These are phyloP conservation scores for Antechinus flavipes DNA, from an alignment of 2,113 vertebrate species.

Conservation along the genomic window DNA sequence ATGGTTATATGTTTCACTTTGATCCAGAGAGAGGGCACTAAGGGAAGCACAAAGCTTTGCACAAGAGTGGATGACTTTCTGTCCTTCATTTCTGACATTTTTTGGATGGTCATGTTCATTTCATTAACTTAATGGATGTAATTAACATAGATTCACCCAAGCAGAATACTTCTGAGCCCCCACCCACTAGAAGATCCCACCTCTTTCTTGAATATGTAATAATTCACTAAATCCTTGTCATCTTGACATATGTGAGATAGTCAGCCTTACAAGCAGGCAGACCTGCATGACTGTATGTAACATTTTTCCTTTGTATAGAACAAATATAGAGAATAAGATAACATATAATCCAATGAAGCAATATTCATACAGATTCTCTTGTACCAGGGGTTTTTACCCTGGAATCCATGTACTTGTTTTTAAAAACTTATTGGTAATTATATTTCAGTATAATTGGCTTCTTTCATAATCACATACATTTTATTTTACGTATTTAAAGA, in stretches of 20 bases:
- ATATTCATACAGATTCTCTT: no score
- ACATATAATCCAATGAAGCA: neutral
- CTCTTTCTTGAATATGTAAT: neutral
- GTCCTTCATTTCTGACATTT: no score
- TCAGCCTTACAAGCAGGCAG: neutral
- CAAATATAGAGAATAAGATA: neutral
- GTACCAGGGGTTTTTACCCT: no score
- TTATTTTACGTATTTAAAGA: no score
- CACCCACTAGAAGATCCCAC: neutral
- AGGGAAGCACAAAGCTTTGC: no score
- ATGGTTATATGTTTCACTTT: no score
- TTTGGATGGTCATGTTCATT: no score
- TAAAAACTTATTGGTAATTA: neutral
- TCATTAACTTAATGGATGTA: no score
- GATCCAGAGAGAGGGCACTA: no score
- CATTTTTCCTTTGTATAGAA: neutral
- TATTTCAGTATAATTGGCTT: neutral
- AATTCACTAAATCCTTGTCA: neutral
- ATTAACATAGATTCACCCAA: no score
- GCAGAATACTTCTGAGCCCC: neutral
- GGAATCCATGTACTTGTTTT: no score
- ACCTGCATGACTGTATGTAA: neutral
- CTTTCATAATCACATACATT: neutral
- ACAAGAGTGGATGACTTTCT: no score
- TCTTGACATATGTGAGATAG: neutral